Conservation (phyloP, 2,888 invertebrate genomes). For the Mylabris sibirica region DNA sequence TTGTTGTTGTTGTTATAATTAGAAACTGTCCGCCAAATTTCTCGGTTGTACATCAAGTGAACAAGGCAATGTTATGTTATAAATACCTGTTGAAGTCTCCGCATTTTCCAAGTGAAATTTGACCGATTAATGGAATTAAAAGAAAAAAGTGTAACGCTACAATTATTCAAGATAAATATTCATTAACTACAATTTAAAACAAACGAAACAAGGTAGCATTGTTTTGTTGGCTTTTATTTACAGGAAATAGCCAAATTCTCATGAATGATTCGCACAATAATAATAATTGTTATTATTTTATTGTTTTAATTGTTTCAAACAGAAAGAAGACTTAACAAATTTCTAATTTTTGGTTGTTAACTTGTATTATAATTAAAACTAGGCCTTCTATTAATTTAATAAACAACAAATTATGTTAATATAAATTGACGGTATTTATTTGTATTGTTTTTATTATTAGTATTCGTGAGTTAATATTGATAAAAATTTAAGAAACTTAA, state of each 20-base stretch:
- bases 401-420: not conserved
- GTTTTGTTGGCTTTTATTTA: slow-evolving; percentile 27
- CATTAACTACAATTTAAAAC: slow-evolving; percentile 41
- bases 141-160: slow-evolving; percentile 41
- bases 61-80: not conserved
- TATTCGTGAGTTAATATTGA: slow-evolving; percentile 7
- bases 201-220: slow-evolving; percentile 42
- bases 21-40: slow-evolving; percentile 4
- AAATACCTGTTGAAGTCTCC: slow-evolving; percentile 1
- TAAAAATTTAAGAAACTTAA: slow-evolving; percentile 16
- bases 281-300: slow-evolving; percentile 21
- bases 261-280: slow-evolving; percentile 38
- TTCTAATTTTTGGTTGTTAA: not conserved
- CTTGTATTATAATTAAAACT: not conserved
- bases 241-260: slow-evolving; percentile 43
- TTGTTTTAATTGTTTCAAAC: slow-evolving; percentile 34
- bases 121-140: slow-evolving; percentile 29
- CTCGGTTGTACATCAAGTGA: not conserved
- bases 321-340: not conserved
- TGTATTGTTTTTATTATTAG: not conserved
- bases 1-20: slow-evolving; percentile 9
- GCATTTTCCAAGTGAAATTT: slow-evolving; percentile 38
- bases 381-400: not conserved
- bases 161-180: slow-evolving; percentile 44
- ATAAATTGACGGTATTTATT: not conserved